A percentile compares a stretch with the other conserved stretches of the same genome.
Conservation (phyloP, 2,113 vertebrate genomes). For the Sceloporus undulatus region DNA sequence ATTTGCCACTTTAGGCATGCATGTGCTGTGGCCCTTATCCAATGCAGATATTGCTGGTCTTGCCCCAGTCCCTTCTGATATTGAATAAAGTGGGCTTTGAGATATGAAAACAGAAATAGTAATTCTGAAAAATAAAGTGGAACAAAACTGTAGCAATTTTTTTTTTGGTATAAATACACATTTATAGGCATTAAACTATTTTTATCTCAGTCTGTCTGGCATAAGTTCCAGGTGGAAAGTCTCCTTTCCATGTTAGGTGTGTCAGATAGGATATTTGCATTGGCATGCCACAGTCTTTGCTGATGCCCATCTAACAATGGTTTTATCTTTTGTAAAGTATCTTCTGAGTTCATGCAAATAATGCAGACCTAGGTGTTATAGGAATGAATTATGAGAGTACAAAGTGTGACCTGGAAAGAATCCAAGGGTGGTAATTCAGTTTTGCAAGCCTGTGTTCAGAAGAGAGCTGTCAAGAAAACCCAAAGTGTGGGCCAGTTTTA, state of each 20-base stretch:
- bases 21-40: no score
- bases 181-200: slow-evolving; percentile 25
- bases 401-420: slow-evolving; percentile 29
- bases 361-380: slow-evolving; percentile 37
- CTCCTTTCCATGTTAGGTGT: slow-evolving; percentile 17
- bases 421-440: slow-evolving; percentile 8
- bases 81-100: accelerated
- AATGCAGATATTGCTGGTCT: background rate
- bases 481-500: background rate
- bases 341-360: slow-evolving; percentile 18
- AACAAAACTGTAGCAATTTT: background rate
- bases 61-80: background rate
- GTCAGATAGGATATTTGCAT: background rate
- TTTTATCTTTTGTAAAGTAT: slow-evolving; percentile 31
- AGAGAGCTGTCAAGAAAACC: slow-evolving; percentile 1
- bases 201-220: slow-evolving; percentile 6
- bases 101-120: background rate
- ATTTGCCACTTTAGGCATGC: no score
- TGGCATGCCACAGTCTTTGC: slow-evolving; percentile 38
- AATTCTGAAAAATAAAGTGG: slow-evolving; percentile 22
- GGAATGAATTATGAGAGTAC: slow-evolving; percentile 32
- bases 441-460: slow-evolving; percentile 7
- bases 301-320: background rate
- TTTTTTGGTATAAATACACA: background rate
- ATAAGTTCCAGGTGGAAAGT: background rate